Evolutionary conservation across 2,797 vertebrate species (phyloP).

Genomic region (Chelonia mydas): DNA sequence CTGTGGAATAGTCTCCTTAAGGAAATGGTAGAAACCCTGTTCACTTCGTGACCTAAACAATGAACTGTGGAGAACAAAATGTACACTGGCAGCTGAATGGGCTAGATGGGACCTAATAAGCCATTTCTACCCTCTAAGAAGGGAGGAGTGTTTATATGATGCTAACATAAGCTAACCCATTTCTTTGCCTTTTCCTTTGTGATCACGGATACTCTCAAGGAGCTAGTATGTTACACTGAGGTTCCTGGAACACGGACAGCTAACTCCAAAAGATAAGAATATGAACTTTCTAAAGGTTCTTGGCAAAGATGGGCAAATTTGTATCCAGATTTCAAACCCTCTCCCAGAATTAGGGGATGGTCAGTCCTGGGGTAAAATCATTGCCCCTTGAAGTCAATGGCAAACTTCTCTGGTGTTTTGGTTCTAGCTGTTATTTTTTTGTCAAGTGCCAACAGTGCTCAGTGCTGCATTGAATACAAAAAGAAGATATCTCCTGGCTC

Average conservation of each 20-base stretch:
- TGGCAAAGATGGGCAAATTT: not conserved
- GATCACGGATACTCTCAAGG: not conserved
- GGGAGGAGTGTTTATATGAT: not conserved
- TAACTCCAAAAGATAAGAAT: not conserved
- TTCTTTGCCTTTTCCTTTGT: not conserved
- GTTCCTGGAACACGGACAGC: not conserved
- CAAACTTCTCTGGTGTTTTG: not conserved
- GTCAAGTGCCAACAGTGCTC: not conserved
- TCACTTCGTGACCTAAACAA: not conserved
- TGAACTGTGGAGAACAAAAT: not conserved
- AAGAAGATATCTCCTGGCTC: not conserved
- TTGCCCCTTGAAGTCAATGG: not conserved
- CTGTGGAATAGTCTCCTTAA: not conserved
- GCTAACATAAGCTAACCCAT: not conserved
- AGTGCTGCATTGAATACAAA: not conserved
- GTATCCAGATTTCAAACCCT: not conserved
- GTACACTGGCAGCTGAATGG: not conserved
- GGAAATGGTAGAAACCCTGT: not conserved
- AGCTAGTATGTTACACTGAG: not conserved
- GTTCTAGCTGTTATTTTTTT: not conserved
- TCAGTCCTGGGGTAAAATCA: not conserved
- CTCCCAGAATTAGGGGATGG: not conserved
- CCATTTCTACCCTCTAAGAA: not conserved
- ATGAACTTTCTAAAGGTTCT: not conserved
- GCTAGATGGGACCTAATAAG: not conserved